A percentile compares a stretch with the other conserved stretches of the same genome.
phyloP scores from a whole-genome alignment of 30 jellyfish, hydroid and myxozoan species.

The Euphysa ruthae region DNA sequence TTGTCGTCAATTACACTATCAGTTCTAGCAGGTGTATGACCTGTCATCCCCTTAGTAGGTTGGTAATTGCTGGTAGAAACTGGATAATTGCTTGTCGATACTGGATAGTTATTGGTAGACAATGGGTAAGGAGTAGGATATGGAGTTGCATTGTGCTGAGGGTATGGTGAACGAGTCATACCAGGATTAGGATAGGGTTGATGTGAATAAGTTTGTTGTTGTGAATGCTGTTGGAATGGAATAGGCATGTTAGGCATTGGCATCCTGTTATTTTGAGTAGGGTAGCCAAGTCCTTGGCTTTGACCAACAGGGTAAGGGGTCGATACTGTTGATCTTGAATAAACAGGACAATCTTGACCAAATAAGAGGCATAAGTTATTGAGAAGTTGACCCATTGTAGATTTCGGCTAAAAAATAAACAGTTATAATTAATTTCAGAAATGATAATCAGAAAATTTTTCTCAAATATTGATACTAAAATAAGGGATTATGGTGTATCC shows the following conservation, averaged over 20 bases:
- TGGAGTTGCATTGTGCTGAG: slow-evolving; percentile 21
- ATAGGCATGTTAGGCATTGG: slow-evolving; percentile 58
- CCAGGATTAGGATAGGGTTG: slow-evolving; percentile 8
- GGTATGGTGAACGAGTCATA: slow-evolving; percentile 36
- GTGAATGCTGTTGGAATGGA: slow-evolving; percentile 7
- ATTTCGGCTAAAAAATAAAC: slow-evolving; percentile 37
- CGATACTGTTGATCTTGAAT: slow-evolving; percentile 23
- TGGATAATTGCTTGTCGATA: slow-evolving; percentile 2
- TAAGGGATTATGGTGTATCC: too few species aligned
- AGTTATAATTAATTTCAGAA: too few species aligned
- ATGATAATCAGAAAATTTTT: too few species aligned
- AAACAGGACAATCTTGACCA: slow-evolving; percentile 84
- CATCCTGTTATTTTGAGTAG: slow-evolving; percentile 64
- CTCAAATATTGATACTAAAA: too few species aligned
- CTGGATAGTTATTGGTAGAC: slow-evolving; percentile 32
- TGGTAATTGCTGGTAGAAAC: background rate
- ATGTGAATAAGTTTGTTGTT: background rate
- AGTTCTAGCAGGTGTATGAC: slow-evolving; percentile 22
- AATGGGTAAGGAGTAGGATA: slow-evolving; percentile 50
- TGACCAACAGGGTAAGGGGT: slow-evolving; percentile 39
- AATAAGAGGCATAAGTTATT: slow-evolving; percentile 43
- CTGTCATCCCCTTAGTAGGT: slow-evolving; percentile 11
- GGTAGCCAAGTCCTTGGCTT: slow-evolving; percentile 44
- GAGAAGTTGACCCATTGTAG: slow-evolving; percentile 46
- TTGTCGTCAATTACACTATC: slow-evolving; percentile 60